Evolutionary conservation across 2,888 invertebrate species (phyloP), one percentile per base, ranked within the genome.

Genomic region (Scaptomyza cyrtandrae): DNA sequence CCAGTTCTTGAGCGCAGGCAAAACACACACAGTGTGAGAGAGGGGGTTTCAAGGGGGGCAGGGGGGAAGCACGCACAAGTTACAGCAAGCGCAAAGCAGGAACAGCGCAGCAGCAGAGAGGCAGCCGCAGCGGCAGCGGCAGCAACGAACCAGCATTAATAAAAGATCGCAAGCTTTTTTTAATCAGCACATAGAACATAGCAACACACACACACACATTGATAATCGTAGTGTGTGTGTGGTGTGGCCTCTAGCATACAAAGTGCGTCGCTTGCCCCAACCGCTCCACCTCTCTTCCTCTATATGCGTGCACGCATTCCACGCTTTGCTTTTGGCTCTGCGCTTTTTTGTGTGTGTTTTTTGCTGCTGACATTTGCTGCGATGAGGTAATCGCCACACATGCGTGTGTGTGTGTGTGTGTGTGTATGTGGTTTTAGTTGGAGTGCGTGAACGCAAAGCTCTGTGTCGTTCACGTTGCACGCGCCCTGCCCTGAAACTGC

Each of bases 321-420:
- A 68, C 55, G 78, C 83, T 74, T 78, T 68, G 82, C 79, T 68
- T 70, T 79, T 69, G 67, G 66, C 72, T 61, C 62, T 69, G 62
- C 71, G 66, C 59, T 75, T 75, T 78, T 53, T 35, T 57, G 52
- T 46, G 33, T 72, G 70, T 33, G 60, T 46, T 71, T 71, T 68
- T 59, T 52, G 45, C 63, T 19, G 75, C 82, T 80, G 80, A 76
- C 81, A 85, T 83, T 79, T 78, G 75, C 68, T 76, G 83, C 86
- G 84, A 85, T 85, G 85, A 85, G 86, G 85, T 85, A 85, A 85
- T 86, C 86, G 68, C 79, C 60, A 76, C 60, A 76, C 70, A 79
- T 77, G 70, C 68, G 80, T 77, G 65, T 41, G 43, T 46, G 58
- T 60, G 60, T 43, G 44, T 43, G 58, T 61, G 60, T 39, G 62